phyloP scores from a whole-genome alignment of 2,113 vertebrate genomes.

The Otocyon megalotis region DNA sequence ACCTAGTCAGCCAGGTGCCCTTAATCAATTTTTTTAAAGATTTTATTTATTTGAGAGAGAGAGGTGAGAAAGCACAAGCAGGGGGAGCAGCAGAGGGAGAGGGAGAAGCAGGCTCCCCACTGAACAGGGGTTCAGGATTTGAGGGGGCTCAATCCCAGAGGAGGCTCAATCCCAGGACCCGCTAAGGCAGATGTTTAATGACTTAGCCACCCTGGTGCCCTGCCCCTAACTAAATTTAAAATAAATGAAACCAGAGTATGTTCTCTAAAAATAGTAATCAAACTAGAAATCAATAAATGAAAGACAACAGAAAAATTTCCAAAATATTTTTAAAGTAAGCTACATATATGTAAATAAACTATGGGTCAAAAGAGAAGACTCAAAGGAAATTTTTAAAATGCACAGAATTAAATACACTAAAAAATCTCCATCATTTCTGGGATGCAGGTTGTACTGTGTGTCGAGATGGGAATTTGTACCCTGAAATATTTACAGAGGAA shows the following conservation, averaged over 20 bases:
- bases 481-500: not conserved
- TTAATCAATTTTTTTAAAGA: no score
- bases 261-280: not conserved
- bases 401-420: not conserved
- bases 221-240: not conserved
- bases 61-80: no score
- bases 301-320: not conserved
- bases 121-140: no score
- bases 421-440: not conserved
- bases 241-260: not conserved
- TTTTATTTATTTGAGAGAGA: no score
- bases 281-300: not conserved
- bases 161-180: not conserved
- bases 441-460: not conserved
- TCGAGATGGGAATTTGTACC: not conserved
- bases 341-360: not conserved
- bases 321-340: not conserved
- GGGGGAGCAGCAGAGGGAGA: no score
- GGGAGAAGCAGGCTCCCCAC: no score
- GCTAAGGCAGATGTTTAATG: no score
- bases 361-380: not conserved
- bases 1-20: no score
- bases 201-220: not conserved
- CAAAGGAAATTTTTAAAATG: not conserved
- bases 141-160: no score